Conservation (phyloP, 2,888 invertebrate genomes). For the Drosophila mulleri region DNA sequence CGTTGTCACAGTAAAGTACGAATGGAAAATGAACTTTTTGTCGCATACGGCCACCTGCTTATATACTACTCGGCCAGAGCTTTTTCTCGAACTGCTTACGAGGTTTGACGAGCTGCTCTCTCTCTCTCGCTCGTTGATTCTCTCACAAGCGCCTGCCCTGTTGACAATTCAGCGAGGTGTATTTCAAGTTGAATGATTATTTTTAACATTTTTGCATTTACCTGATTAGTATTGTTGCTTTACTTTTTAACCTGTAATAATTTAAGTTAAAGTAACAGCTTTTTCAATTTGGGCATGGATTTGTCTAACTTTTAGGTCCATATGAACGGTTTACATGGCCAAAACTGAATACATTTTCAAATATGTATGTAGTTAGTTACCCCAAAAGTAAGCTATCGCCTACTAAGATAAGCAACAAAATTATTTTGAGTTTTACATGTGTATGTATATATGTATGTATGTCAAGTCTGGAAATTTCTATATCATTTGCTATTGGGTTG, state of each 20-base stretch:
- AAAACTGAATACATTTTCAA: slow-evolving; percentile 5
- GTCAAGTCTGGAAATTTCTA: slow-evolving; percentile 38
- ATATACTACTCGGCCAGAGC: slow-evolving; percentile 44
- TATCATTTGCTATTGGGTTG: slow-evolving; percentile 44
- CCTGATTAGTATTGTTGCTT: neutral
- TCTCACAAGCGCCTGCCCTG: slow-evolving; percentile 25
- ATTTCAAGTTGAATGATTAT: neutral
- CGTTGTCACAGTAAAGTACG: slow-evolving; percentile 25
- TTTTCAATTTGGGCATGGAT: neutral
- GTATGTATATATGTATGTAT: no score
- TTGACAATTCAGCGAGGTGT: slow-evolving; percentile 3
- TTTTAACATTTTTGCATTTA: neutral
- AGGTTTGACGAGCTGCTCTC: slow-evolving; percentile 12
- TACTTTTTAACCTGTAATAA: neutral
- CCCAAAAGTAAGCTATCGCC: neutral
- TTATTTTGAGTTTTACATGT: neutral
- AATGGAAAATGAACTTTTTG: slow-evolving; percentile 44
- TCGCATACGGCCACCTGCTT: slow-evolving; percentile 25
- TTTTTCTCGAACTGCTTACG: slow-evolving; percentile 31
- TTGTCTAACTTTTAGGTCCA: neutral
- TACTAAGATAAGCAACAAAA: neutral
- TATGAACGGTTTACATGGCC: neutral
- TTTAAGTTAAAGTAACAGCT: neutral
- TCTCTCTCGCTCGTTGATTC: slow-evolving; percentile 15
- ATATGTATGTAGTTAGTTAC: no score